A percentile compares a stretch with the other conserved stretches of the same genome.
Conservation (phyloP, 1,140 invertebrate species). For the Sesamia nonagrioides region DNA sequence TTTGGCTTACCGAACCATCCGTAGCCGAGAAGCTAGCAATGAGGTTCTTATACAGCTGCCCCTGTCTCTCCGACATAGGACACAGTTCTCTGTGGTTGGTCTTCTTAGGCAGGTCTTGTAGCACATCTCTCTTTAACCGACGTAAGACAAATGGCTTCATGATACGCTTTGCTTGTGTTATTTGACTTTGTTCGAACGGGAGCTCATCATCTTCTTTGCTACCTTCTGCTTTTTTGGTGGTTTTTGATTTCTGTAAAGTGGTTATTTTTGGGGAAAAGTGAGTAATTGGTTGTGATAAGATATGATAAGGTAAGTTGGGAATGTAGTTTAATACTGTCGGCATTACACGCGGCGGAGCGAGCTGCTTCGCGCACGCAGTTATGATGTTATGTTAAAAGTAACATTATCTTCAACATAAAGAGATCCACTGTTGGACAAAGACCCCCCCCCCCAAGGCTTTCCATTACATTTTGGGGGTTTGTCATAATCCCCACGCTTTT, state of each 20-base stretch:
- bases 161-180: slow-evolving; percentile 97
- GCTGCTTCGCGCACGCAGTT: too few species aligned
- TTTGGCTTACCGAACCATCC: slow-evolving; percentile 88
- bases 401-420: too few species aligned
- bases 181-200: slow-evolving; percentile 95
- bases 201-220: slow-evolving; percentile 88
- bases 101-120: slow-evolving; percentile 94
- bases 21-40: slow-evolving; percentile 92
- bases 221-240: slow-evolving; percentile 69
- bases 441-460: too few species aligned
- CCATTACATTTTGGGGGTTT: too few species aligned
- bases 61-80: slow-evolving; percentile 91
- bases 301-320: too few species aligned
- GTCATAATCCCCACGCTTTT: too few species aligned
- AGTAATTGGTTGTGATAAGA: too few species aligned
- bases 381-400: too few species aligned
- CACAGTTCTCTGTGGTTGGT: slow-evolving; percentile 89
- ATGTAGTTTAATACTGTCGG: too few species aligned
- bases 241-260: slow-evolving; percentile 77
- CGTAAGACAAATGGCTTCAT: slow-evolving; percentile 98
- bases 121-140: slow-evolving; percentile 95
- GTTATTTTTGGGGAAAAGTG: too few species aligned
- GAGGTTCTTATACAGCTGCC: slow-evolving; percentile 92
- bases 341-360: too few species aligned
- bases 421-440: too few species aligned